These are phyloP conservation scores for Poecilia wingei DNA, from an alignment of 2,797 vertebrate species.

Conservation along the genomic window DNA sequence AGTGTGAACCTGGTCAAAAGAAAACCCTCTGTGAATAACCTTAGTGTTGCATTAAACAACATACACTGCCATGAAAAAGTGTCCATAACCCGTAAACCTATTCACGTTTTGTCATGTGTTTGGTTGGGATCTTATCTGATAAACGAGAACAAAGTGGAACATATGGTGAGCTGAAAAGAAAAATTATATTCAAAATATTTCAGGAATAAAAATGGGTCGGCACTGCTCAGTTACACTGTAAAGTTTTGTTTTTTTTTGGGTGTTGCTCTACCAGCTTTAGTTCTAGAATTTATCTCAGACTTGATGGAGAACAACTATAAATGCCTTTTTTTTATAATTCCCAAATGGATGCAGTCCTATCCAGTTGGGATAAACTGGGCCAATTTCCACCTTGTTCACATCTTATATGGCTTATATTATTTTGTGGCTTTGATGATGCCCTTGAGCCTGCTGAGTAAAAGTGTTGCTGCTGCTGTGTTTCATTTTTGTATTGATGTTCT, in stretches of 20 bases:
- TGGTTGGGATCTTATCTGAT: not conserved
- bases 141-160: not conserved
- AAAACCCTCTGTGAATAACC: conserved; percentile 31
- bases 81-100: not conserved
- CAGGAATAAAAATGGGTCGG: not conserved
- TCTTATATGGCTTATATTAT: not conserved
- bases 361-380: not conserved
- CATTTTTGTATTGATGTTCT: not conserved
- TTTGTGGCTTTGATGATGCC: not conserved
- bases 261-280: not conserved
- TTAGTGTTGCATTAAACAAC: conserved; percentile 54
- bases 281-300: not conserved
- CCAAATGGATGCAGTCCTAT: not conserved
- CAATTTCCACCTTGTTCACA: not conserved
- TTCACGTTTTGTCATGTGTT: not conserved
- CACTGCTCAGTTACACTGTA: not conserved
- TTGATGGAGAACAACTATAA: not conserved
- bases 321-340: not conserved
- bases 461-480: not conserved
- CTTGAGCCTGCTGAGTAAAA: not conserved
- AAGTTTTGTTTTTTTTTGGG: not conserved
- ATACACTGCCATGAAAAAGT: conserved; percentile 17
- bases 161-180: not conserved
- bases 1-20: conserved; percentile 16
- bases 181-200: not conserved